Evolutionary conservation across 2,888 invertebrate genomes (phyloP).

Genomic region (Orthosia cruda): DNA sequence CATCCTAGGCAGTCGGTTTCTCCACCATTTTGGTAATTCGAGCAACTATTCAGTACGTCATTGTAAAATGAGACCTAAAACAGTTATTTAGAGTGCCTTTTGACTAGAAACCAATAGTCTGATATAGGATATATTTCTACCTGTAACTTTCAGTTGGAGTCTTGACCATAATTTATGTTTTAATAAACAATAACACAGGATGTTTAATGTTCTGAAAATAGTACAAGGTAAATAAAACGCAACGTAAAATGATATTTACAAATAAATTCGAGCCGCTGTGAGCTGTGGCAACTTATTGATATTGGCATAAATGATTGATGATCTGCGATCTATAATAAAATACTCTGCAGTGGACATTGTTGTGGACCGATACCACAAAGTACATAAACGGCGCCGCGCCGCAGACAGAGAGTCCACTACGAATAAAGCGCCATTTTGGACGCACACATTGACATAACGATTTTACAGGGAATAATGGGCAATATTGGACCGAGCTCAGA

Average conservation of each 20-base stretch:
- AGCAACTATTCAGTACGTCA: background rate
- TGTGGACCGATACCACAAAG: too few species aligned
- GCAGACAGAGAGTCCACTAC: too few species aligned
- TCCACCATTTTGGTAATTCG: background rate
- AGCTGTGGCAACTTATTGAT: conserved; percentile 42
- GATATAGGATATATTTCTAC: too few species aligned
- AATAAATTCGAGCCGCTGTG: conserved; percentile 37
- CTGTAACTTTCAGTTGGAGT: background rate
- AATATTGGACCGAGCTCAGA: too few species aligned
- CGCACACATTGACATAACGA: too few species aligned
- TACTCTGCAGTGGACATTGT: conserved; percentile 27
- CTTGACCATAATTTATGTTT: too few species aligned
- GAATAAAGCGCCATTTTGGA: too few species aligned
- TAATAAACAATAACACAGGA: background rate
- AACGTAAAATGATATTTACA: conserved; percentile 29
- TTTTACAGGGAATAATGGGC: too few species aligned
- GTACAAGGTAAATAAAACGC: background rate
- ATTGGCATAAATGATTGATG: conserved; percentile 54
- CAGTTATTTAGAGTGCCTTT: background rate
- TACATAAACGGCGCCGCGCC: too few species aligned
- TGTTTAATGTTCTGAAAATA: background rate
- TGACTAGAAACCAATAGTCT: background rate
- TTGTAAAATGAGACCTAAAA: background rate
- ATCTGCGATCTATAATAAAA: conserved; percentile 40
- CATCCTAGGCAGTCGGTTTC: background rate